Evolutionary conservation across 1,140 invertebrate genomes (phyloP), one percentile per base, ranked within the genome.

Genomic region (Drosophila burlai): DNA sequence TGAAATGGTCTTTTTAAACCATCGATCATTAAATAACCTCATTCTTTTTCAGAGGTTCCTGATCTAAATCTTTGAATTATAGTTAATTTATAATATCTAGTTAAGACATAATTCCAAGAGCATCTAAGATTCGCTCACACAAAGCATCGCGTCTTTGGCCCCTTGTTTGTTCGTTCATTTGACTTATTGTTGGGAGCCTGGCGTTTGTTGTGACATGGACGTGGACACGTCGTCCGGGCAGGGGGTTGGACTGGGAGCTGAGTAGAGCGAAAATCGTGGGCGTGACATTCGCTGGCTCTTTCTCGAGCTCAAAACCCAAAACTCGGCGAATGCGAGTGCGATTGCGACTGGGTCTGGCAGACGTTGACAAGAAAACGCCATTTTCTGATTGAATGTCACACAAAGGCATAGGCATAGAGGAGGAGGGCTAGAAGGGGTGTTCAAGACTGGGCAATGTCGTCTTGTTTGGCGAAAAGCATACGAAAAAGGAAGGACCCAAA

Each of bases 371-470:
- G 89, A 89, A 91, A 87, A 91, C 89, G 89, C 89, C 89, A 91
- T 91, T 91, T 84, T 91, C 74, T 91, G 89, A 91, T 91, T 91
- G 89, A 91, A 91, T 91, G 89, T 91, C 89, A 91, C 73, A 91
- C 63, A 87, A 91, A 91, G 54, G 45, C 59, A 61, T 24, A 21
- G 29, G 47, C 26, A 45, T n/a, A 7, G 60, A 7, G 34, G 60
- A 34, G 42, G n/a, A 4, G 29, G 29, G 34, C 61, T 34, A n/a
- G n/a, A 52, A 34, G 55, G 16, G 21, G 38, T 34, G 38, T 34
- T 65, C 49, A 63, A 75, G 54, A 54, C 49, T 67, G 73, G 47
- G 55, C 36, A 60, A 57, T 60, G 38, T 49, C 49, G 47, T 83
- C 60, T 65, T 62, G 57, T 65, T 62, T 36, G 61, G 52, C 34